Conservation (phyloP, 2,888 invertebrate genomes). For the Heliconius ismenius region DNA sequence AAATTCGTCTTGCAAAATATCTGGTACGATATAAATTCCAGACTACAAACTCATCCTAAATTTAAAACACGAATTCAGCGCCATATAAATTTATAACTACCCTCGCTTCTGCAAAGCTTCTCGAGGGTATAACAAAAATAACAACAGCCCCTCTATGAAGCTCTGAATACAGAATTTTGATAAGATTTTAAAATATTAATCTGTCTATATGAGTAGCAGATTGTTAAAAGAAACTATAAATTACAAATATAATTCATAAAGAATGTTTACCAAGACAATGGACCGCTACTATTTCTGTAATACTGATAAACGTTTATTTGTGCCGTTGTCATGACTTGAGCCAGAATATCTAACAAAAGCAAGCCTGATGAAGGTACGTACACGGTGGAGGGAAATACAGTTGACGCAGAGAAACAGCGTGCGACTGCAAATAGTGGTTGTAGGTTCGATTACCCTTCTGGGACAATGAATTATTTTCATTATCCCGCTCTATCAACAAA, state of each 20-base stretch:
- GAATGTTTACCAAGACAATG: too few relatives aligned
- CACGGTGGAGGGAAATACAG: too few relatives aligned
- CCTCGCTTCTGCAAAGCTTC: constrained; percentile 21
- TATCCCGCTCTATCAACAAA: not conserved
- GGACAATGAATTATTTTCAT: not conserved
- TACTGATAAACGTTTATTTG: too few relatives aligned
- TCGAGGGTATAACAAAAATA: constrained; percentile 22
- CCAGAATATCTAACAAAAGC: too few relatives aligned
- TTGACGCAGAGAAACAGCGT: too few relatives aligned
- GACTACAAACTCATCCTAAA: constrained; percentile 41
- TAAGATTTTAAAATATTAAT: not conserved
- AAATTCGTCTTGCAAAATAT: constrained; percentile 1
- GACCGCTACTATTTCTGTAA: too few relatives aligned
- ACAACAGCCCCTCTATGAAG: constrained; percentile 11
- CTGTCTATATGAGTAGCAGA: not conserved
- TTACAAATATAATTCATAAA: not conserved
- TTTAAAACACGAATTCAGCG: constrained; percentile 44
- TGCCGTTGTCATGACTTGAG: too few relatives aligned
- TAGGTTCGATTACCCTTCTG: not conserved
- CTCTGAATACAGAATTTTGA: not conserved
- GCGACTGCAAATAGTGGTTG: too few relatives aligned
- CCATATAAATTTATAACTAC: constrained; percentile 46
- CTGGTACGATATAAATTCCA: constrained; percentile 40
- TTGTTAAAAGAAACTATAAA: not conserved
- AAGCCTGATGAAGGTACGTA: too few relatives aligned